Conservation (phyloP, 2,113 vertebrate genomes). For the Nycticebus coucang region DNA sequence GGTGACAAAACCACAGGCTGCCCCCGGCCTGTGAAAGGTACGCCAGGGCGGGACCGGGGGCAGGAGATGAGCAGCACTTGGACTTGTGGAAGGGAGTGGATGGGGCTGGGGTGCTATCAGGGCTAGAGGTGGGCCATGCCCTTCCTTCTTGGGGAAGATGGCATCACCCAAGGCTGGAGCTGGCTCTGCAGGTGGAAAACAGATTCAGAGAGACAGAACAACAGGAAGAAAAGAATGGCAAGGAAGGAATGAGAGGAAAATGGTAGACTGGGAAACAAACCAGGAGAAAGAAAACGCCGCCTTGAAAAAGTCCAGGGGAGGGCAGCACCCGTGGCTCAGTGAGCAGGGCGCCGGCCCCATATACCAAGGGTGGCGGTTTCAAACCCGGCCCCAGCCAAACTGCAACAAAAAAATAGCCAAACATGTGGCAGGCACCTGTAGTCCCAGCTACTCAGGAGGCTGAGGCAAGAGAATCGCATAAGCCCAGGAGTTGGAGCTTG, state of each 20-base stretch:
- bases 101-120: background rate
- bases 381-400: no score
- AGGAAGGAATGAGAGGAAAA: background rate
- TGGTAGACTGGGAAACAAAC: background rate
- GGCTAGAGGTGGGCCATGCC: background rate
- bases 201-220: background rate
- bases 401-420: no score
- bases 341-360: no score
- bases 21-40: background rate
- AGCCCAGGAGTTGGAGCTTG: no score
- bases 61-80: background rate
- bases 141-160: background rate
- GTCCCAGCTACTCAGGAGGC: no score
- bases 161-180: background rate
- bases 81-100: background rate
- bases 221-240: background rate
- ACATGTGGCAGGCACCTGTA: no score
- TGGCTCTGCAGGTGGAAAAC: background rate
- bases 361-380: no score
- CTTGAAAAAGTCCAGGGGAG: background rate
- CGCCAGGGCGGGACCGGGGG: accelerated
- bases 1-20: background rate
- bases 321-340: no score
- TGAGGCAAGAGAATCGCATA: no score
- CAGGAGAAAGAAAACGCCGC: background rate